Conservation (phyloP, 1,140 invertebrate genomes). For the Tetramorium alpestre region DNA sequence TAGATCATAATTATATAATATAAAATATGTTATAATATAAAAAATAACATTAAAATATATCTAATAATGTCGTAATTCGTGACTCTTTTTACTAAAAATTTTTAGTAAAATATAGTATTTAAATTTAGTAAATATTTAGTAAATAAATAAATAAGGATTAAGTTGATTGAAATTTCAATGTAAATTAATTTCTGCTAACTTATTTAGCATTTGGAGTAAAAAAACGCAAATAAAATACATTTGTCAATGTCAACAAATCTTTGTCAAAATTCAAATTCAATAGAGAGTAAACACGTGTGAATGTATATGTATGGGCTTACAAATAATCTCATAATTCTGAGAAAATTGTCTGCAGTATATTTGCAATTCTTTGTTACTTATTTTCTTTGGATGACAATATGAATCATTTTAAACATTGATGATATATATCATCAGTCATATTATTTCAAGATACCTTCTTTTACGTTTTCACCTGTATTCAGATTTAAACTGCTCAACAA, state of each 20-base stretch:
- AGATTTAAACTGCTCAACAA: no score
- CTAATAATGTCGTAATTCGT: neutral
- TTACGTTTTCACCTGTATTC: neutral
- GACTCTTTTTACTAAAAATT: neutral
- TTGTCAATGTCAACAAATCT: neutral
- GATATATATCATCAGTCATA: neutral
- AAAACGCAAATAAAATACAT: no score
- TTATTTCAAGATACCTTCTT: neutral
- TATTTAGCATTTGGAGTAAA: neutral
- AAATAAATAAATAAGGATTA: no score
- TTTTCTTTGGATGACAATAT: neutral
- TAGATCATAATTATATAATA: neutral
- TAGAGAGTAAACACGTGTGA: neutral
- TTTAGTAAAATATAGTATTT: no score
- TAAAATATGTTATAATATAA: no score
- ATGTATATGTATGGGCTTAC: neutral
- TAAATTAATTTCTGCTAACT: neutral
- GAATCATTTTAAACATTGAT: neutral
- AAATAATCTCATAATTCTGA: neutral
- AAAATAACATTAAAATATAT: no score
- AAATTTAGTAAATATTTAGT: no score
- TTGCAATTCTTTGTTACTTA: neutral
- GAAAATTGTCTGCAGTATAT: neutral
- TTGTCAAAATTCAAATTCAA: neutral
- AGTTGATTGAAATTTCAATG: no score